A percentile compares a stretch with the other conserved stretches of the same genome.
phyloP scores from a whole-genome alignment of 2,888 invertebrate species.

The Xiphydria camelus region DNA sequence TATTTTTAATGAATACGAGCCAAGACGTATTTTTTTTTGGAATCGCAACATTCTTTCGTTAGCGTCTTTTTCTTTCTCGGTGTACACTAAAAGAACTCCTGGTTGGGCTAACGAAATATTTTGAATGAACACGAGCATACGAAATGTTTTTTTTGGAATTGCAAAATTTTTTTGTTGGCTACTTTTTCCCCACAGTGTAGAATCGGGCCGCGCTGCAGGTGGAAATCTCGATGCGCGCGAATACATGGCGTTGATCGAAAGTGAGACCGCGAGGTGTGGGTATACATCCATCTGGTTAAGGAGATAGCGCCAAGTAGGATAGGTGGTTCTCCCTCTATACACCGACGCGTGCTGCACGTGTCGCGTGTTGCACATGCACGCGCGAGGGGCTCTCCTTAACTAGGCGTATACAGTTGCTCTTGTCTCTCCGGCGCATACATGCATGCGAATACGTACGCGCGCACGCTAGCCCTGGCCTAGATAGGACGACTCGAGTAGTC shows the following conservation, averaged over 20 bases:
- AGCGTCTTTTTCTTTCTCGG: too few species aligned
- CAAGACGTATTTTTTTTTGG: too few species aligned
- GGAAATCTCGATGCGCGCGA: slow-evolving; percentile 29
- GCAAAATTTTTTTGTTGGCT: too few species aligned
- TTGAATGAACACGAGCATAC: too few species aligned
- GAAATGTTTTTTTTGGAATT: too few species aligned
- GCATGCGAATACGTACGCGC: slow-evolving; percentile 31
- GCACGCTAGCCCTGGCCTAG: slow-evolving; percentile 57
- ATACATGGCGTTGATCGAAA: slow-evolving; percentile 40
- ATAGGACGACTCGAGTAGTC: too few species aligned
- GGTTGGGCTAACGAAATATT: too few species aligned
- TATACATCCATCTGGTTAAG: slow-evolving; percentile 33
- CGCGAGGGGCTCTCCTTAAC: slow-evolving; percentile 26
- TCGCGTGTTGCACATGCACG: slow-evolving; percentile 11
- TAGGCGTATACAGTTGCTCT: slow-evolving; percentile 11
- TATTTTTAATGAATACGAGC: too few species aligned
- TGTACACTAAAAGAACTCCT: too few species aligned
- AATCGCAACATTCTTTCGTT: too few species aligned
- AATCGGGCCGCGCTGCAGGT: slow-evolving; percentile 23
- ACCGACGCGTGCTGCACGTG: neutral
- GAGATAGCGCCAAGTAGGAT: slow-evolving; percentile 41
- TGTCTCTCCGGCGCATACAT: slow-evolving; percentile 12
- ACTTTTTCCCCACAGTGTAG: too few species aligned
- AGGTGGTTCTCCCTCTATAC: slow-evolving; percentile 16
- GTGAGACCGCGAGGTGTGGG: slow-evolving; percentile 34